Base-by-base conservation (phyloP, 2,888 invertebrate genomes). In the Agyllia agylla region DNA sequence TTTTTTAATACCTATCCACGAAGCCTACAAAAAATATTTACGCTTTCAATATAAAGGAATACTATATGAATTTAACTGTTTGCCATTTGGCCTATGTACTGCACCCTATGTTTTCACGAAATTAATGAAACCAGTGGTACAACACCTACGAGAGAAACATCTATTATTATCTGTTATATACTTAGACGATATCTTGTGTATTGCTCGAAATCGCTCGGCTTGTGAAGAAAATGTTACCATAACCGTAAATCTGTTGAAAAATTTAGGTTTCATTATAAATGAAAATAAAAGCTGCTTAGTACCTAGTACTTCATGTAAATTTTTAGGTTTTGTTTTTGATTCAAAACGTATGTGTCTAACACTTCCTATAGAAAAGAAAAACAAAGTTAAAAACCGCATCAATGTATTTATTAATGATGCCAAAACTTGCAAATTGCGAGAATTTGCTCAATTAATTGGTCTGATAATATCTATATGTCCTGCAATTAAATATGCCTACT, bases 81-180 rank as follows among this genome's bases (percentile, higher is more conserved):
- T 94, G 27, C 92, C 92, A 0, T 93, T 92, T 75, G 92, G 92
- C 5, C 49, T 94, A 27, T 88, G 83, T 49, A 87, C 92, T 0
- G 91, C 92, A 11, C 92, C 92, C 0, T 90, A 57, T 20, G 89
- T 92, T 6, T 94, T 93, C 27, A 93, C 93, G 0, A 94, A 94
- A 89, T 75, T 93, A 15, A 8, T 92, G 0, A 90, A 93, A 87
- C 92, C 92, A 13, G 87, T 93, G 4, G 75, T 92, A 15, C 73
- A 91, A 49, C 83, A 15, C 0, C 6, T 79, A 11, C 33, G 79
- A 24, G 5, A 27, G 15, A 11, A 38, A 17, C 2, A 24, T 8
- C 27, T 27, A 27, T 20, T 31, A 0, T 73, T 42, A 13, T 87
- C 84, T 6, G 73, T 84, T 0, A 57, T 31, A 17, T 87, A 84